Conservation (phyloP, 2,797 vertebrate species). For the Scolopax bukidnonensis region DNA sequence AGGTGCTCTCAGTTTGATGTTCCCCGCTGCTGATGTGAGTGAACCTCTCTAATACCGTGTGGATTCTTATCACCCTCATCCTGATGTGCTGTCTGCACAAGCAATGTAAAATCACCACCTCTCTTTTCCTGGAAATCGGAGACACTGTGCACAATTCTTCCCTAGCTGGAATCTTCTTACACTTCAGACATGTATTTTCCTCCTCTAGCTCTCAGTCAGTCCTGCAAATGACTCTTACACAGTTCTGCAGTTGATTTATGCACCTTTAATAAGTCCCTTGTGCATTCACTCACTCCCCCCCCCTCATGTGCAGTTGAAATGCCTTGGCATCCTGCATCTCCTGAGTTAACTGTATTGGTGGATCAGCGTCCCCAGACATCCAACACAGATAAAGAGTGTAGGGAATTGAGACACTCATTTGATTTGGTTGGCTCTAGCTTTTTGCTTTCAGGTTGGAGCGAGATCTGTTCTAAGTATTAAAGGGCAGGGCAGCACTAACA, state of each 20-base stretch:
- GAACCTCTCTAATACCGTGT: neutral
- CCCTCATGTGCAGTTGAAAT: neutral
- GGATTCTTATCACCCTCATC: neutral
- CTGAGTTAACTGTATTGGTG: neutral
- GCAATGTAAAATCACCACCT: neutral
- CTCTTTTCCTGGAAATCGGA: neutral
- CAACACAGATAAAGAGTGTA: neutral
- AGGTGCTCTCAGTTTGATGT: neutral
- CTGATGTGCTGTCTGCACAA: neutral
- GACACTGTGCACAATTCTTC: neutral
- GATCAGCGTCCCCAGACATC: neutral
- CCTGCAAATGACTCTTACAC: neutral
- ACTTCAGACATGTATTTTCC: neutral
- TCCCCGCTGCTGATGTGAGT: neutral
- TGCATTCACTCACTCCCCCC: rapidly evolving
- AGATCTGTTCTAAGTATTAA: neutral
- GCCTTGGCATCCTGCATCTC: neutral
- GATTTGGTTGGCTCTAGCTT: neutral
- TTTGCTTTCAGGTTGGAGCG: neutral
- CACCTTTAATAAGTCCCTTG: neutral
- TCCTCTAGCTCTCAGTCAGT: neutral
- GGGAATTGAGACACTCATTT: neutral
- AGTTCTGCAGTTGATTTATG: neutral
- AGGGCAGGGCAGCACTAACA: neutral
- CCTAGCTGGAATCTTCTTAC: neutral